Conservation (phyloP, 2,797 vertebrate genomes). For the Bovichtus diacanthus region DNA sequence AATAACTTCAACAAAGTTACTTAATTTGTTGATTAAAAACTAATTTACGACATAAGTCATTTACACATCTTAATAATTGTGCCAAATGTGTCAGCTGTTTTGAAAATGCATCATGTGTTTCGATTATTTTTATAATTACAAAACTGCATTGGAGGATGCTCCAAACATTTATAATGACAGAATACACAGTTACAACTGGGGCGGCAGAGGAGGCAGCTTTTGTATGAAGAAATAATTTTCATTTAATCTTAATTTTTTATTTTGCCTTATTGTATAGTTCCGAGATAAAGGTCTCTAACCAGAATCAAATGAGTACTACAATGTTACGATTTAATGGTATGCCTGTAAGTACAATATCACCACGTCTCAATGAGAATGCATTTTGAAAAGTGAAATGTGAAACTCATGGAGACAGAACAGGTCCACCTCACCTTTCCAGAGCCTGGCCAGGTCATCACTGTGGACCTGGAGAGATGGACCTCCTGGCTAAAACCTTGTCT, state of each 20-base stretch:
- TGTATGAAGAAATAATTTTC: background rate
- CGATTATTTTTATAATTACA: no score
- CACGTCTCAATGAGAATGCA: rapidly evolving
- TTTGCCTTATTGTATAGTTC: background rate
- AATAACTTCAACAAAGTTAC: no score
- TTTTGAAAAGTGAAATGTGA: background rate
- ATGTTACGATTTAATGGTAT: background rate
- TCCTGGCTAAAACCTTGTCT: constrained; percentile 74
- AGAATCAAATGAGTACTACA: background rate
- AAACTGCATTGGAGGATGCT: no score
- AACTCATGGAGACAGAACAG: background rate
- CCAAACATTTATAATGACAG: no score
- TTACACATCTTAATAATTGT: no score
- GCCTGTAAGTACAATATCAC: background rate
- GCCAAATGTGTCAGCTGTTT: no score
- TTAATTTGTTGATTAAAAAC: no score
- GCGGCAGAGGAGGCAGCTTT: no score
- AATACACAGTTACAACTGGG: no score
- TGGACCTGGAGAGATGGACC: constrained; percentile 68
- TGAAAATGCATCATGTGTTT: no score
- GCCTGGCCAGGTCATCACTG: constrained; percentile 18
- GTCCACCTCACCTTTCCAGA: constrained; percentile 20
- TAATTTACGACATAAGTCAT: no score
- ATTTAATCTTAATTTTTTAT: background rate
- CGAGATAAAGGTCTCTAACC: background rate